Evolutionary conservation across 2,113 vertebrate genomes (phyloP).

Genomic region (Nibea coibor): DNA sequence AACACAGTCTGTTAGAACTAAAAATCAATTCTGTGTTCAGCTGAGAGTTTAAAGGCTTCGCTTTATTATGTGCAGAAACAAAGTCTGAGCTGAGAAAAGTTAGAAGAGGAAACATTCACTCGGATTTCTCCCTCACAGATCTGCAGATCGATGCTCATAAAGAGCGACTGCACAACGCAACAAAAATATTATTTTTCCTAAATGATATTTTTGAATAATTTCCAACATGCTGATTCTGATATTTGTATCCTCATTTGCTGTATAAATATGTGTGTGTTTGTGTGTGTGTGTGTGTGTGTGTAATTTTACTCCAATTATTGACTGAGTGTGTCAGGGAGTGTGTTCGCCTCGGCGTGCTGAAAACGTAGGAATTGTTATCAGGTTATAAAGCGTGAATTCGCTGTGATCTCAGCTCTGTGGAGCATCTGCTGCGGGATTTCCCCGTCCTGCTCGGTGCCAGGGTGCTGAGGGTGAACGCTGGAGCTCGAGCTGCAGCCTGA

Average conservation of each 20-base stretch:
- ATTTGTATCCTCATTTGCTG: conserved; percentile 4
- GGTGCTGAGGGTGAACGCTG: conserved; percentile 44
- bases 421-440: conserved; percentile 69
- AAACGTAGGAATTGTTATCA: conserved; percentile 41
- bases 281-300: background rate
- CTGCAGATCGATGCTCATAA: background rate
- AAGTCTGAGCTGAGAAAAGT: conserved; percentile 16
- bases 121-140: conserved; percentile 17
- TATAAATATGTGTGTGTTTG: conserved; percentile 1
- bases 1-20: background rate
- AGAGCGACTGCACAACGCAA: background rate
- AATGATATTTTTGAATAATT: background rate
- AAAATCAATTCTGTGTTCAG: background rate
- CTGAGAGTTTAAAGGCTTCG: conserved; percentile 7
- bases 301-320: conserved; percentile 2
- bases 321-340: background rate
- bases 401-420: conserved; percentile 65
- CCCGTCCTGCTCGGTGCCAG: conserved; percentile 60
- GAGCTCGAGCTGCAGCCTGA: background rate
- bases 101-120: background rate
- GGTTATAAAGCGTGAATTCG: conserved; percentile 57
- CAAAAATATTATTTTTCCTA: background rate
- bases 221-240: background rate
- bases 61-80: background rate
- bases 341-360: background rate